Conservation (phyloP, 2,888 invertebrate genomes). For the Orchesellides sinensis region DNA sequence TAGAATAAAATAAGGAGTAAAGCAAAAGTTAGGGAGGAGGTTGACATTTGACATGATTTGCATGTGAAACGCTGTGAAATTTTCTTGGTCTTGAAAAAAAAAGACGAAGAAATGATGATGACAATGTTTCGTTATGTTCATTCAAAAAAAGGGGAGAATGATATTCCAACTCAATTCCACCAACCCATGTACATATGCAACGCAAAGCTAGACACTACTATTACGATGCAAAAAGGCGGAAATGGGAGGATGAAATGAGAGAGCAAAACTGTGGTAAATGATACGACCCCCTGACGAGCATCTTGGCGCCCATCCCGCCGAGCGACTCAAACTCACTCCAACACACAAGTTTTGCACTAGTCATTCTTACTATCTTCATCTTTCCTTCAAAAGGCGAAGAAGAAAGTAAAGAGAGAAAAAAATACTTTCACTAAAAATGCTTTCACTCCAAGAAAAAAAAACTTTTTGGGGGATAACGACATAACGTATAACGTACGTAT, state of each 20-base stretch:
- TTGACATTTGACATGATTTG: slow-evolving; percentile 74
- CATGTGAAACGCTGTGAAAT: slow-evolving; percentile 64
- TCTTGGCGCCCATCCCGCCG: slow-evolving; percentile 68
- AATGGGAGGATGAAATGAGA: slow-evolving; percentile 67
- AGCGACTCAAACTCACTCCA: neutral
- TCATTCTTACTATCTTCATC: slow-evolving; percentile 52
- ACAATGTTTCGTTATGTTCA: slow-evolving; percentile 52
- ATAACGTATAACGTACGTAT: neutral
- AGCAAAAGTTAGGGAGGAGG: slow-evolving; percentile 53
- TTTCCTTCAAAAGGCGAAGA: slow-evolving; percentile 16
- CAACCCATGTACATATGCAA: neutral
- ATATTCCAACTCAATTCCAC: no score
- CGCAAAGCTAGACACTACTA: no score
- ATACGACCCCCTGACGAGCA: slow-evolving; percentile 72
- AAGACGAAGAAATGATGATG: slow-evolving; percentile 31
- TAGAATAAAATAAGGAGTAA: slow-evolving; percentile 17
- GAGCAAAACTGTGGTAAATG: slow-evolving; percentile 72
- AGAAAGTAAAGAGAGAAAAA: slow-evolving; percentile 23
- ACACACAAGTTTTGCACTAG: slow-evolving; percentile 9
- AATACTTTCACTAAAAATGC: slow-evolving; percentile 19
- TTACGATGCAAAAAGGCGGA: slow-evolving; percentile 69
- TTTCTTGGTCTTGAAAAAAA: slow-evolving; percentile 10
- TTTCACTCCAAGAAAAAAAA: neutral
- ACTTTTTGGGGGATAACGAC: neutral
- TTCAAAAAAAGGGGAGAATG: slow-evolving; percentile 37